phyloP scores from a whole-genome alignment of 2,113 vertebrate genomes.

The Brachirus orientalis region DNA sequence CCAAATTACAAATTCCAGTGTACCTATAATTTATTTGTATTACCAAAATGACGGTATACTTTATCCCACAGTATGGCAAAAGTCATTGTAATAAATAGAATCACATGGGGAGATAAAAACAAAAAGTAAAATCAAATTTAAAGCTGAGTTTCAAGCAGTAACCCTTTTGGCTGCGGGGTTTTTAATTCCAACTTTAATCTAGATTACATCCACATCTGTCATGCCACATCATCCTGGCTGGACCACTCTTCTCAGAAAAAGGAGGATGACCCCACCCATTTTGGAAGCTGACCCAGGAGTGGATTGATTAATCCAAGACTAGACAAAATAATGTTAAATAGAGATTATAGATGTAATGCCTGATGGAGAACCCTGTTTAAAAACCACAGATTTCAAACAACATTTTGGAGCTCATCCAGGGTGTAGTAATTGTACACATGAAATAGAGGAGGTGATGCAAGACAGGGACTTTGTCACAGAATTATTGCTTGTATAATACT shows the following conservation, averaged over 20 bases:
- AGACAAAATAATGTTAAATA: constrained; percentile 13
- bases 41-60: constrained; percentile 1
- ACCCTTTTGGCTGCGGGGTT: constrained; percentile 7
- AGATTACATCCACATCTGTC: constrained; percentile 75
- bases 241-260: constrained; percentile 29
- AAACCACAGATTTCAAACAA: constrained; percentile 17
- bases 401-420: background rate
- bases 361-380: too few species aligned
- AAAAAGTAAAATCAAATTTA: constrained; percentile 16
- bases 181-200: constrained; percentile 74
- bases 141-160: constrained; percentile 30
- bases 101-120: constrained; percentile 14
- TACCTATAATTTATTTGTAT: constrained; percentile 21
- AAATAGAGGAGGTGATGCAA: constrained; percentile 54
- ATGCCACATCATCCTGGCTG: constrained; percentile 31
- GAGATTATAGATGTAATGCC: background rate
- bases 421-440: constrained; percentile 6
- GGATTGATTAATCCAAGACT: constrained; percentile 6
- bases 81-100: background rate
- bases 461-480: constrained; percentile 39
- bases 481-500: constrained; percentile 29
- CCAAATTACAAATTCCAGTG: constrained; percentile 6
- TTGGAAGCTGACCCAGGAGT: constrained; percentile 14
- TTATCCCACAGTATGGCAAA: background rate
- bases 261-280: background rate